Percentiles rank a stretch among this genome's conserved stretches.
Evolutionary conservation across 2,888 invertebrate species (phyloP).

Genomic region (Deilephila elpenor): DNA sequence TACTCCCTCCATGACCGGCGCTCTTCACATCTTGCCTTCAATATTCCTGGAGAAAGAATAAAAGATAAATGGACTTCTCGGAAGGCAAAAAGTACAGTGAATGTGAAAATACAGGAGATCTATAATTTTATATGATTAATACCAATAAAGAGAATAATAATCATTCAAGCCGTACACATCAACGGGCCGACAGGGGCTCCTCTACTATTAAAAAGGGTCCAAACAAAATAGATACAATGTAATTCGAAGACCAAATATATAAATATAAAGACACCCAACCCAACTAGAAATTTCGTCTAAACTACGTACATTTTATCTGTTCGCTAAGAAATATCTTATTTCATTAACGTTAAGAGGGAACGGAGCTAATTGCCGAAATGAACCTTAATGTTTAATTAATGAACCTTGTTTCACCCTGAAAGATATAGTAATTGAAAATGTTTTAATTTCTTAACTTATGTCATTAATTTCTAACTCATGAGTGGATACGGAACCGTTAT

Average conservation of each 20-base stretch:
- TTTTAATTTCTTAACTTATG: conserved; percentile 18
- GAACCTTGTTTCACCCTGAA: conserved; percentile 23
- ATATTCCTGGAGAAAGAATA: background rate
- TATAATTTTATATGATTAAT: no score
- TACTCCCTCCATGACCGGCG: conserved; percentile 64
- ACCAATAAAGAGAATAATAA: no score
- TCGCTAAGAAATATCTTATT: conserved; percentile 25
- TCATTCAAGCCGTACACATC: no score
- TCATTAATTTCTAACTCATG: background rate
- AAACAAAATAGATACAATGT: background rate
- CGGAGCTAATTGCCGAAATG: conserved; percentile 24
- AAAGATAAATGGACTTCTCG: background rate
- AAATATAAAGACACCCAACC: conserved; percentile 5
- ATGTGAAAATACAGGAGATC: no score
- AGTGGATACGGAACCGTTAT: background rate
- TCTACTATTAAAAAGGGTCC: no score
- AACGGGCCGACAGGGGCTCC: no score
- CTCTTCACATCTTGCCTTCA: conserved; percentile 66
- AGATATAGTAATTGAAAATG: conserved; percentile 26
- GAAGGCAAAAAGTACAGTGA: background rate
- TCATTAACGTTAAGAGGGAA: conserved; percentile 27
- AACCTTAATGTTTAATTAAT: conserved; percentile 27
- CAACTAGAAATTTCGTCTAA: conserved; percentile 5
- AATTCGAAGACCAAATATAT: background rate
- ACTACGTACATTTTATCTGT: conserved; percentile 24